phyloP scores from a whole-genome alignment of 2,113 vertebrate species.

The Anhinga rufa region DNA sequence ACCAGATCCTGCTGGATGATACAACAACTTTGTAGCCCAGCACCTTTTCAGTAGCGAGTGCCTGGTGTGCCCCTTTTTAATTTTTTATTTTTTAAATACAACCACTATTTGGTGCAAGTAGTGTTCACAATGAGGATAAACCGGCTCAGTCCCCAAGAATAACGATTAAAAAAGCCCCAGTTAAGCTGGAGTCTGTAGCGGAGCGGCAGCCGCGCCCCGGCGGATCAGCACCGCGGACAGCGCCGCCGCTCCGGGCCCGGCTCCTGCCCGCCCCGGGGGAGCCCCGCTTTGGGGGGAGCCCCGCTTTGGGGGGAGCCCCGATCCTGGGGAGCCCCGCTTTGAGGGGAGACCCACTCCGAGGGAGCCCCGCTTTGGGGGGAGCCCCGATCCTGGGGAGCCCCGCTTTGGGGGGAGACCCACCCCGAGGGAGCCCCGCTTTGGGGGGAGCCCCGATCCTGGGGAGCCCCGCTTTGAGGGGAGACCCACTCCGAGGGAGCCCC shows the following conservation, averaged over 20 bases:
- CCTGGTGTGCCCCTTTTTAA: not conserved
- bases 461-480: too few relatives aligned
- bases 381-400: too few relatives aligned
- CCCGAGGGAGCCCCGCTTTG: too few relatives aligned
- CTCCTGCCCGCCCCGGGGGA: too few relatives aligned
- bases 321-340: too few relatives aligned
- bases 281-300: too few relatives aligned
- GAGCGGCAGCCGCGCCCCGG: not conserved
- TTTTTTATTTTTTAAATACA: not conserved
- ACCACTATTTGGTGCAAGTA: not conserved
- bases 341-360: too few relatives aligned
- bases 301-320: too few relatives aligned
- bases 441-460: too few relatives aligned
- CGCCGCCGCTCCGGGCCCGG: not conserved
- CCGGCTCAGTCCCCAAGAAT: not conserved
- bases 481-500: too few relatives aligned
- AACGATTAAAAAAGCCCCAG: fast-evolving
- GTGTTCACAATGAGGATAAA: not conserved
- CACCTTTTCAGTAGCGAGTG: not conserved
- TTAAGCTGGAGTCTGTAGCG: fast-evolving
- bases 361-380: too few relatives aligned
- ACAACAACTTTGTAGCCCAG: not conserved
- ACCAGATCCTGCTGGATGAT: not conserved
- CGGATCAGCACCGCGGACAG: constrained; percentile 72
- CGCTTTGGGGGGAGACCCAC: too few relatives aligned